Percentiles rank a stretch among this genome's conserved stretches.
phyloP scores from a whole-genome alignment of 1,140 invertebrate genomes.

The Drosophila tsacasi region DNA sequence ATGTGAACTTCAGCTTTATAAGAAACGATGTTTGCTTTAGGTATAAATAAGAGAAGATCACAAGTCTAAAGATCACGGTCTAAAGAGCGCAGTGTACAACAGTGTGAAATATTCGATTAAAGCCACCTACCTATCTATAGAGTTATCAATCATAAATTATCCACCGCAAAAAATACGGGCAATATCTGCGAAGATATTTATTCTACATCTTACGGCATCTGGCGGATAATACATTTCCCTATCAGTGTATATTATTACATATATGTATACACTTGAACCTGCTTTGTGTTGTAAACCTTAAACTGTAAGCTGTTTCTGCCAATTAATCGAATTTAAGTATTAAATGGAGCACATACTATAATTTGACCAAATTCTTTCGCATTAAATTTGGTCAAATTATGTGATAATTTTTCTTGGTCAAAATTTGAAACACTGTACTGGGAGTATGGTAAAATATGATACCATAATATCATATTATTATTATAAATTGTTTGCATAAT shows the following conservation, averaged over 20 bases:
- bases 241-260: background rate
- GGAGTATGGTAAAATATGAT: background rate
- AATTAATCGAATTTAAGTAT: background rate
- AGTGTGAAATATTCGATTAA: constrained; percentile 12
- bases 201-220: background rate
- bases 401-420: background rate
- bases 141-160: constrained; percentile 1
- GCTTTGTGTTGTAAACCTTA: background rate
- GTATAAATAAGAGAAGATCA: too few relatives aligned
- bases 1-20: background rate
- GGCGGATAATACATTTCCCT: too few relatives aligned
- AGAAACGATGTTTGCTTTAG: background rate
- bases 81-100: background rate
- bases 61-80: too few relatives aligned
- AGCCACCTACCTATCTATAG: background rate
- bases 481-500: background rate
- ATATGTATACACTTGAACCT: too few relatives aligned
- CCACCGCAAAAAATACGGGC: background rate
- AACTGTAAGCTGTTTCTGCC: too few relatives aligned
- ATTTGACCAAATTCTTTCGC: too few relatives aligned
- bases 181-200: background rate
- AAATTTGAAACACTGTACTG: background rate
- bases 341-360: background rate
- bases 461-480: background rate
- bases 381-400: background rate